These are phyloP conservation scores for Camelus bactrianus DNA, from an alignment of 2,113 vertebrate genomes.

Conservation along the genomic window DNA sequence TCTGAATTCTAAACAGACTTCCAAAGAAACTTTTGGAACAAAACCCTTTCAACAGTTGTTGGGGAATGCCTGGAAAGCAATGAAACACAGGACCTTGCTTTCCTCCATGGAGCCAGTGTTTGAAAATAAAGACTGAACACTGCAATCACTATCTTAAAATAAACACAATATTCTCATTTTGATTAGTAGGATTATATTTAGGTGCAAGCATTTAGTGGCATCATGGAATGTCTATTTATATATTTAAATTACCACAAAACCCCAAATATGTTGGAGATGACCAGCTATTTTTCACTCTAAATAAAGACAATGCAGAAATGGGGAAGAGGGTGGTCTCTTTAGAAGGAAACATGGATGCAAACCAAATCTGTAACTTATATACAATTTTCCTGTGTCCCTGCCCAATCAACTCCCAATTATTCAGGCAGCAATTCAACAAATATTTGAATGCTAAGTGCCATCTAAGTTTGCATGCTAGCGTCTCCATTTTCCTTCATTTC, in stretches of 20 bases:
- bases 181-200: conserved; percentile 41
- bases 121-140: neutral
- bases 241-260: conserved; percentile 54
- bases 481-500: neutral
- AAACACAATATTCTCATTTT: conserved; percentile 53
- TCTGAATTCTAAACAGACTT: conserved; percentile 76
- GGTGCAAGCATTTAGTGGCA: conserved; percentile 2
- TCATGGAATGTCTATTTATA: neutral
- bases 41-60: conserved; percentile 62
- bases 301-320: conserved; percentile 45
- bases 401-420: conserved; percentile 46
- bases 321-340: neutral
- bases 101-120: conserved; percentile 14
- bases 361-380: conserved; percentile 10
- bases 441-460: neutral
- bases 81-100: conserved; percentile 64
- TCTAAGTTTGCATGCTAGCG: neutral
- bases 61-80: conserved; percentile 60
- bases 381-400: neutral
- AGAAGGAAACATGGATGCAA: conserved; percentile 39
- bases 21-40: conserved; percentile 63
- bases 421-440: conserved; percentile 30
- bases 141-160: conserved; percentile 63
- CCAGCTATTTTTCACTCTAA: conserved; percentile 43
- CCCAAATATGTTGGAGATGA: conserved; percentile 8